Conservation (phyloP, 2,888 invertebrate genomes). For the Leistus spinibarbis region DNA sequence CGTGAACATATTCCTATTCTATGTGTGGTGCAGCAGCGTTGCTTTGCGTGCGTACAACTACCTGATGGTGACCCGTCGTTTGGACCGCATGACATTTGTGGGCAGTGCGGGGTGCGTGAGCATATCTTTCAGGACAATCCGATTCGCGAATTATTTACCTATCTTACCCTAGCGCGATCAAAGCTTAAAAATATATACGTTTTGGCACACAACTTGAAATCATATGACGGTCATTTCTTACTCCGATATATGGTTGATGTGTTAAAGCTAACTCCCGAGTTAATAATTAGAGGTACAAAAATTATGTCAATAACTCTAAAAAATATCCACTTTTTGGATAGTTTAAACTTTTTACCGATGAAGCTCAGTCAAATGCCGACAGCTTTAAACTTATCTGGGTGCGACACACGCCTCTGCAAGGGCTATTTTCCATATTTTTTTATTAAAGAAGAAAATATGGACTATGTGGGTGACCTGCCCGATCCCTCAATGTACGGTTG, state of each 20-base stretch:
- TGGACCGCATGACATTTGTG: too few relatives aligned
- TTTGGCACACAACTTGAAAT: background rate
- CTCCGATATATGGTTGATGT: background rate
- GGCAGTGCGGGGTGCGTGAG: too few relatives aligned
- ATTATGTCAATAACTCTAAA: background rate
- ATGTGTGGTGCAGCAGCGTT: too few relatives aligned
- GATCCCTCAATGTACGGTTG: background rate
- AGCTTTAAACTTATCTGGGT: background rate
- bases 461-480: background rate
- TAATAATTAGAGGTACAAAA: background rate
- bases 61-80: too few relatives aligned
- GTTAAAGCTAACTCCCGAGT: background rate
- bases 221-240: background rate
- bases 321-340: background rate
- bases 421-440: background rate
- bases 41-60: too few relatives aligned
- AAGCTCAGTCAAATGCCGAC: background rate
- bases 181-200: background rate
- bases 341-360: slow-evolving; percentile 6
- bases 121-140: too few relatives aligned
- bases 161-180: background rate
- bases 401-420: background rate
- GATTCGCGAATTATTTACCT: too few relatives aligned
- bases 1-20: too few relatives aligned
- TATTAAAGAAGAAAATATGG: background rate